Conservation (phyloP, 2,113 vertebrate species). For the Brachionichthys hirsutus region DNA sequence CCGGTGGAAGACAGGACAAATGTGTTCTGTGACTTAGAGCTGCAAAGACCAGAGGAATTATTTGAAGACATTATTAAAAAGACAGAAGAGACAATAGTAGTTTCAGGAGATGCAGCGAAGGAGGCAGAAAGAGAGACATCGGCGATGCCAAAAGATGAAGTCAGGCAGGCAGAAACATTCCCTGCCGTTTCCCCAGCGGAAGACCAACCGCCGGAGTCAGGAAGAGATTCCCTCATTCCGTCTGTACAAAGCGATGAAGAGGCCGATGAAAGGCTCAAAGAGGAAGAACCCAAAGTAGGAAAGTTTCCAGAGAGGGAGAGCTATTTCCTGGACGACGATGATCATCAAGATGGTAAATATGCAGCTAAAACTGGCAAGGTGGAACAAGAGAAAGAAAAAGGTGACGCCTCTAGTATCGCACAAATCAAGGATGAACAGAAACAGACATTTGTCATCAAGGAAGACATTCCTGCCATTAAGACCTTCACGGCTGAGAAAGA, state of each 20-base stretch:
- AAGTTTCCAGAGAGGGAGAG: slow-evolving; percentile 77
- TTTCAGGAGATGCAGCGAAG: neutral
- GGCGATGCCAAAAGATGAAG: slow-evolving; percentile 32
- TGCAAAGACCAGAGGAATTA: slow-evolving; percentile 49
- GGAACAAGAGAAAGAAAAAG: slow-evolving; percentile 53
- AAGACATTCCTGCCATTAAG: slow-evolving; percentile 23
- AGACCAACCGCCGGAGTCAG: slow-evolving; percentile 19
- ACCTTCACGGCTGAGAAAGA: slow-evolving; percentile 27
- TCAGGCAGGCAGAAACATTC: slow-evolving; percentile 20
- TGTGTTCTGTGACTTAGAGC: slow-evolving; percentile 70
- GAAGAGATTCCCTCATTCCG: slow-evolving; percentile 43
- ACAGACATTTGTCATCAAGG: slow-evolving; percentile 42
- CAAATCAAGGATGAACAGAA: slow-evolving; percentile 45
- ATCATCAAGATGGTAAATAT: slow-evolving; percentile 56
- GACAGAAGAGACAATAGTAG: slow-evolving; percentile 39
- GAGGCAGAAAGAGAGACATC: slow-evolving; percentile 46
- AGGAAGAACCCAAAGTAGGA: slow-evolving; percentile 54
- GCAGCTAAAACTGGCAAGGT: slow-evolving; percentile 47
- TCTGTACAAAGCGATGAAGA: slow-evolving; percentile 57
- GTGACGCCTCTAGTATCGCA: slow-evolving; percentile 30
- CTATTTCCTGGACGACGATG: slow-evolving; percentile 78
- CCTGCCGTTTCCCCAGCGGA: slow-evolving; percentile 22
- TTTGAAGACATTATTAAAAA: slow-evolving; percentile 44
- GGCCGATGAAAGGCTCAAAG: slow-evolving; percentile 27
- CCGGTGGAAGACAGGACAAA: slow-evolving; percentile 86